Evolutionary conservation across 2,113 vertebrate genomes (phyloP).

Genomic region (Forbesichthys papilliferus): DNA sequence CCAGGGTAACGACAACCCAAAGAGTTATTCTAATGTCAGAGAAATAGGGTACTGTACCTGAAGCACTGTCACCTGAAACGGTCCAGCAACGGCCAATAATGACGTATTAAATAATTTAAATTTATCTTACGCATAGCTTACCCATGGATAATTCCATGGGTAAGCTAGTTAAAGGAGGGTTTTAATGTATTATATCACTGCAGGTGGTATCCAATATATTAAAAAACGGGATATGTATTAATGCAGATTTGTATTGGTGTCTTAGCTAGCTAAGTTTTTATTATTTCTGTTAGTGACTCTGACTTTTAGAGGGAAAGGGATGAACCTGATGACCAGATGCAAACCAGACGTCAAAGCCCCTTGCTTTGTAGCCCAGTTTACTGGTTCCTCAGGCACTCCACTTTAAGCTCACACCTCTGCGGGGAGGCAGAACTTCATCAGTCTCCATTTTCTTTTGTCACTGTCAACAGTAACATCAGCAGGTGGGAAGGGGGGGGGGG

Average conservation of each 20-base stretch:
- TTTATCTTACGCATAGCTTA: not conserved
- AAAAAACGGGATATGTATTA: not conserved
- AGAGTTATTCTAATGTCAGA: slow-evolving; percentile 6
- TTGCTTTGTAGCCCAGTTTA: slow-evolving; percentile 3
- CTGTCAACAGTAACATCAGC: slow-evolving; percentile 35
- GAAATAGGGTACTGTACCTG: not conserved
- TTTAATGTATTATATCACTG: not conserved
- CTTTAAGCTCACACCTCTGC: slow-evolving; percentile 17
- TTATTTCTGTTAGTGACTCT: too few species aligned
- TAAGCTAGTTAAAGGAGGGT: too few species aligned
- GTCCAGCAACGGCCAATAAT: not conserved
- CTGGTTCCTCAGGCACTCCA: slow-evolving; percentile 14
- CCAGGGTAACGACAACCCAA: slow-evolving; percentile 10
- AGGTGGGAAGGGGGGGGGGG: slow-evolving; percentile 21
- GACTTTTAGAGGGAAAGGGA: too few species aligned
- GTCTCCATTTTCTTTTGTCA: slow-evolving; percentile 38
- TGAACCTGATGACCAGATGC: not conserved
- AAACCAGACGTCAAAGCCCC: not conserved
- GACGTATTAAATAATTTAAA: not conserved
- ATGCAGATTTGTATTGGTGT: not conserved
- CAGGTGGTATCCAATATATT: not conserved
- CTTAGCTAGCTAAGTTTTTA: too few species aligned
- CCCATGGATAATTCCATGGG: too few species aligned
- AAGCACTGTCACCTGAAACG: not conserved
- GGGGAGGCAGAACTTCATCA: slow-evolving; percentile 6